Percentiles rank a stretch among this genome's conserved stretches.
These are phyloP conservation scores for Mellilla xanthometata DNA, from an alignment of 2,888 invertebrate genomes.

Conservation along the genomic window DNA sequence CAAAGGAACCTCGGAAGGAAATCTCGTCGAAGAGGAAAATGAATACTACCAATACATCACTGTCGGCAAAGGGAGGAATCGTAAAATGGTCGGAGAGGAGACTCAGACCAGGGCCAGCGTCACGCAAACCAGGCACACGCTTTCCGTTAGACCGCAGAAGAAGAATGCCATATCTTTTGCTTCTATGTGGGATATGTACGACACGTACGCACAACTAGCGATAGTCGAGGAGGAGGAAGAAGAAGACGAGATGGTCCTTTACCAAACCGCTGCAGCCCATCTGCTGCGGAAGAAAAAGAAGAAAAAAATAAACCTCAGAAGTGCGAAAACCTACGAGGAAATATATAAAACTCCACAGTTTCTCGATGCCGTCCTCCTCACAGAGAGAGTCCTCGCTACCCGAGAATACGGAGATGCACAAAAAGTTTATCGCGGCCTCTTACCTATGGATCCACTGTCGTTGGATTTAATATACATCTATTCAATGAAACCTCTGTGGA, in stretches of 20 bases:
- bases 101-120: conserved; percentile 86
- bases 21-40: conserved; percentile 83
- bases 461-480: conserved; percentile 86
- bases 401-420: conserved; percentile 86
- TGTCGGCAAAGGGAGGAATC: conserved; percentile 85
- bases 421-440: conserved; percentile 86
- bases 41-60: conserved; percentile 86
- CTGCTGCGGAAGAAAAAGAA: conserved; percentile 56
- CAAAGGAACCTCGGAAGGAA: conserved; percentile 82
- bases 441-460: conserved; percentile 83
- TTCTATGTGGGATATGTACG: conserved; percentile 90
- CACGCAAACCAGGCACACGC: conserved; percentile 85
- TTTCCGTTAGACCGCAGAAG: conserved; percentile 78
- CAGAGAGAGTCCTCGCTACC: conserved; percentile 88
- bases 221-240: conserved; percentile 46
- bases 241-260: conserved; percentile 74
- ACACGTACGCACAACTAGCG: conserved; percentile 83
- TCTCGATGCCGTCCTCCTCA: conserved; percentile 84
- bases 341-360: conserved; percentile 68
- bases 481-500: conserved; percentile 86
- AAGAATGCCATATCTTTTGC: conserved; percentile 85
- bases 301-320: conserved; percentile 24
- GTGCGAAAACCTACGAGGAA: conserved; percentile 52
- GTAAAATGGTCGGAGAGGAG: conserved; percentile 86
- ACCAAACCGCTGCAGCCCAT: conserved; percentile 59